phyloP scores from a whole-genome alignment of 2,113 vertebrate species.

The Callopanchax toddi region DNA sequence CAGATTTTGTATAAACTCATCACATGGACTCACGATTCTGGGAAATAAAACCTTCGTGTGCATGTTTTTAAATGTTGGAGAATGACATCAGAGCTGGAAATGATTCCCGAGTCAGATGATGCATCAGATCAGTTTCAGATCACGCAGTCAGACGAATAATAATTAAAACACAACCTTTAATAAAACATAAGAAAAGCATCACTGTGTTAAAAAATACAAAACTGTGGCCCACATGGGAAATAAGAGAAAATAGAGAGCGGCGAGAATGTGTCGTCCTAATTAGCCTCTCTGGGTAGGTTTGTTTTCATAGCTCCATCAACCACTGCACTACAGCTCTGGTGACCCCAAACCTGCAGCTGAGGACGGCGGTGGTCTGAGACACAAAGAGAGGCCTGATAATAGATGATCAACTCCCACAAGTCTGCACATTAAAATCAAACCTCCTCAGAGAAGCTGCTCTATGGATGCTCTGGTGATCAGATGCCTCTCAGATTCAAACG shows the following conservation, averaged over 20 bases:
- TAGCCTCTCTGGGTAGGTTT: slow-evolving; percentile 57
- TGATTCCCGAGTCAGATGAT: slow-evolving; percentile 55
- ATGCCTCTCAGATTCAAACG: background rate
- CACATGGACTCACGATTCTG: background rate
- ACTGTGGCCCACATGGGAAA: slow-evolving; percentile 46
- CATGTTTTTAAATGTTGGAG: no score
- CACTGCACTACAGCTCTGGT: slow-evolving; percentile 23
- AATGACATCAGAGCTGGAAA: slow-evolving; percentile 19
- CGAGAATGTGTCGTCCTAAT: slow-evolving; percentile 60
- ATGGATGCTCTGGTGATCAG: no score
- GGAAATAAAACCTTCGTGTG: background rate
- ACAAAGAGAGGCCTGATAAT: slow-evolving; percentile 44
- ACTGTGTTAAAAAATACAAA: slow-evolving; percentile 41
- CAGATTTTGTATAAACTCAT: slow-evolving; percentile 6
- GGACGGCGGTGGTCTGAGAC: slow-evolving; percentile 8
- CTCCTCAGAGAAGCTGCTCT: no score
- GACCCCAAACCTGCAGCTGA: slow-evolving; percentile 53
- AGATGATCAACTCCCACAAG: no score
- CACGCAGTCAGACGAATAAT: slow-evolving; percentile 31
- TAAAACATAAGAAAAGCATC: slow-evolving; percentile 61
- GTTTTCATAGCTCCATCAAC: no score
- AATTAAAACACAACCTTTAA: slow-evolving; percentile 69
- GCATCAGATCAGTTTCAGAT: slow-evolving; percentile 58
- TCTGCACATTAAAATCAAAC: no score
- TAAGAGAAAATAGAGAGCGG: slow-evolving; percentile 20